phyloP scores from a whole-genome alignment of 2,888 invertebrate species.

The Drosophila vallismaia region DNA sequence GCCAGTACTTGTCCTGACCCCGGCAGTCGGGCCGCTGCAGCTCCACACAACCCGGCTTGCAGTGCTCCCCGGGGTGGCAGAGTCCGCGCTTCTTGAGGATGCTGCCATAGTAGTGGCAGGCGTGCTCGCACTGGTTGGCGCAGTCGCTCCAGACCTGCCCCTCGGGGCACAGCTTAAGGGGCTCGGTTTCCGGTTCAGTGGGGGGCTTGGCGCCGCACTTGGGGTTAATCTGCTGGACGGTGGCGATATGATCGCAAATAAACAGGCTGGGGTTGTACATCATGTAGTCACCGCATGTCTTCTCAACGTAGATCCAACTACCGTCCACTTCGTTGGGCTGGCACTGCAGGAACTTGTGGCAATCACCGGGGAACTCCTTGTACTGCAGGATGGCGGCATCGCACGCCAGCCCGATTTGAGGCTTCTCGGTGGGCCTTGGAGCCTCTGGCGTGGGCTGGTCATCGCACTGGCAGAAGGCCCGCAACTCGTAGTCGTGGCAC shows the following conservation, averaged over 20 bases:
- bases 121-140: conserved; percentile 88
- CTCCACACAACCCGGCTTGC: conserved; percentile 81
- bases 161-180: conserved; percentile 66
- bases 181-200: conserved; percentile 37
- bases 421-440: conserved; percentile 67
- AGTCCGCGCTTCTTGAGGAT: conserved; percentile 78
- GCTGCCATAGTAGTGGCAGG: conserved; percentile 88
- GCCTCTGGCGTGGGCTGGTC: conserved; percentile 45
- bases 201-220: conserved; percentile 84
- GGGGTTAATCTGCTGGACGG: conserved; percentile 86
- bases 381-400: conserved; percentile 85
- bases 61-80: conserved; percentile 79
- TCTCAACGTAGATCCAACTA: conserved; percentile 86
- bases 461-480: conserved; percentile 89
- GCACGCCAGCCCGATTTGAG: conserved; percentile 68
- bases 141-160: conserved; percentile 88
- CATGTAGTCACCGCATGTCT: conserved; percentile 87
- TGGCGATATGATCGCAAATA: conserved; percentile 88
- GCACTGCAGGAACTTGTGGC: conserved; percentile 89
- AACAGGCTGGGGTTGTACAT: conserved; percentile 88
- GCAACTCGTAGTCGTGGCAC: conserved; percentile 93
- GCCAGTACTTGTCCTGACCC: conserved; percentile 86
- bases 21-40: conserved; percentile 85
- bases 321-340: conserved; percentile 83
- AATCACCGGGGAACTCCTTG: conserved; percentile 87